A percentile compares a stretch with the other conserved stretches of the same genome.
These are phyloP conservation scores for Caenorhabditis doughertyi DNA, from an alignment of 2,888 invertebrate genomes.

Conservation along the genomic window DNA sequence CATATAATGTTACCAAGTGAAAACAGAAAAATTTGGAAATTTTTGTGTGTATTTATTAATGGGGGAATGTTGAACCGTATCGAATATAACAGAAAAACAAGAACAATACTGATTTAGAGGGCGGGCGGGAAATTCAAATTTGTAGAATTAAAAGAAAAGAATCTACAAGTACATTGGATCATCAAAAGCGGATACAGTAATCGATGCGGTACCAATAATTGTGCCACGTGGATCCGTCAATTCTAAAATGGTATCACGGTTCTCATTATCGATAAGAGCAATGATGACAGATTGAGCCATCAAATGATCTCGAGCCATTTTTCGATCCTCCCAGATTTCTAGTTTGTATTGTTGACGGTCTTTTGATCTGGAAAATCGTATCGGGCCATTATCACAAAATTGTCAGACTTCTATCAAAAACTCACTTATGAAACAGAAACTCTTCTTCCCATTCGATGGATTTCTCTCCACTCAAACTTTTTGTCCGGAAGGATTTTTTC, in stretches of 20 bases:
- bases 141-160: neutral
- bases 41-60: no score
- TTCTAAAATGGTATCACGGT: constrained; percentile 46
- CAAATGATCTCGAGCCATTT: constrained; percentile 59
- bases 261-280: constrained; percentile 64
- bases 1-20: constrained; percentile 31
- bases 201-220: constrained; percentile 35
- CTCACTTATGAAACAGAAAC: constrained; percentile 69
- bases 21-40: neutral
- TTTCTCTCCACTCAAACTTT: constrained; percentile 41
- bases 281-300: constrained; percentile 49
- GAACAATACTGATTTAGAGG: constrained; percentile 48
- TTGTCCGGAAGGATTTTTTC: constrained; percentile 55
- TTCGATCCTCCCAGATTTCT: constrained; percentile 68
- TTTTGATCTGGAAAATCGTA: constrained; percentile 50
- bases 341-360: constrained; percentile 64
- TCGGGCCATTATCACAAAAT: no score
- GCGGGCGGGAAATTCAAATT: constrained; percentile 28
- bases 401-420: no score
- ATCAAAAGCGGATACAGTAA: constrained; percentile 68
- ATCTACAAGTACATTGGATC: constrained; percentile 70
- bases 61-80: constrained; percentile 18
- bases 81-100: constrained; percentile 30
- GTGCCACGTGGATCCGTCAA: constrained; percentile 56
- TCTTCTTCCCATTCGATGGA: constrained; percentile 62